These are phyloP conservation scores for Parapsyche elsis DNA, from an alignment of 1,140 invertebrate species.

Conservation along the genomic window DNA sequence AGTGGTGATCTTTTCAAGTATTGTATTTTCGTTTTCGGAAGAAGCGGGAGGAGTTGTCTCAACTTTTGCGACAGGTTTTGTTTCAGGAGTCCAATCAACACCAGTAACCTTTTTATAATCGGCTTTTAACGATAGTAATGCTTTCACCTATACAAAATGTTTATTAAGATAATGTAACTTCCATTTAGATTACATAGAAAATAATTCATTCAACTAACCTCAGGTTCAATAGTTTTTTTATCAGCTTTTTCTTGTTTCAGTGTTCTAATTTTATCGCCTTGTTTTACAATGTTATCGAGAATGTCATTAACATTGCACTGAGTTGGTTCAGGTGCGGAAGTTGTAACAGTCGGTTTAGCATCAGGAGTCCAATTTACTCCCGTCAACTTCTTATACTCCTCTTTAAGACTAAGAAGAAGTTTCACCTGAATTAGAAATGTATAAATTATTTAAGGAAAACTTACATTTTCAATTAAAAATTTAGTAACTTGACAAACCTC, in stretches of 20 bases:
- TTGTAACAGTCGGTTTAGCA: slow-evolving; percentile 43
- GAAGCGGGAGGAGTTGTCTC: slow-evolving; percentile 29
- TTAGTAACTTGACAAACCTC: slow-evolving; percentile 38
- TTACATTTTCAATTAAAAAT: too few species aligned
- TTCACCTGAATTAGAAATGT: slow-evolving; percentile 66
- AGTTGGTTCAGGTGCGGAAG: slow-evolving; percentile 21
- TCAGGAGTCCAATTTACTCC: slow-evolving; percentile 76
- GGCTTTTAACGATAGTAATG: slow-evolving; percentile 74
- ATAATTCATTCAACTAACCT: slow-evolving; percentile 38
- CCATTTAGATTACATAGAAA: neutral
- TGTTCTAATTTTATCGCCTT: slow-evolving; percentile 78
- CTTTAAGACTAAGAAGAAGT: slow-evolving; percentile 76
- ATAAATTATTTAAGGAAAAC: too few species aligned
- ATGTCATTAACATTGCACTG: neutral
- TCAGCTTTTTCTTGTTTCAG: slow-evolving; percentile 74
- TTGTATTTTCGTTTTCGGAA: slow-evolving; percentile 46
- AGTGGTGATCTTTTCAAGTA: slow-evolving; percentile 63
- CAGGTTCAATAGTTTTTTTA: slow-evolving; percentile 69
- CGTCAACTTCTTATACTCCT: slow-evolving; percentile 73
- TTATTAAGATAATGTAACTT: too few species aligned
- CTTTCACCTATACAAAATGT: slow-evolving; percentile 69
- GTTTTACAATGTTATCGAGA: slow-evolving; percentile 64
- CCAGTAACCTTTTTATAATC: slow-evolving; percentile 77
- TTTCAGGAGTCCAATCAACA: slow-evolving; percentile 72
- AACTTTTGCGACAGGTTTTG: slow-evolving; percentile 21